Evolutionary conservation across 2,888 invertebrate species (phyloP).

Genomic region (Lampropteryx suffumata): DNA sequence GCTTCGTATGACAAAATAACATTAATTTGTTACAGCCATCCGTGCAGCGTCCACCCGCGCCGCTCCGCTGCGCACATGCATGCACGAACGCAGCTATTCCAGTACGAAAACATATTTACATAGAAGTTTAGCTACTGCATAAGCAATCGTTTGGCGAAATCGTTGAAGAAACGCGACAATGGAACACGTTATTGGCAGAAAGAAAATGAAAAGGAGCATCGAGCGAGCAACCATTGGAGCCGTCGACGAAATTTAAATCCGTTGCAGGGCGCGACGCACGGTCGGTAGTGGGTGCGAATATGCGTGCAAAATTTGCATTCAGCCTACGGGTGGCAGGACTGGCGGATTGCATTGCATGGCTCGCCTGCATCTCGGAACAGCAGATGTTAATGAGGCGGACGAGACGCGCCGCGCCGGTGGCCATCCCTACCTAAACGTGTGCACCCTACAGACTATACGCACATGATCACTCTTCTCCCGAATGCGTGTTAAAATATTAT

Average conservation of each 20-base stretch:
- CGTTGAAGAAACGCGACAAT: conserved; percentile 51
- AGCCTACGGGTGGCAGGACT: conserved; percentile 17
- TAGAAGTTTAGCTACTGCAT: conserved; percentile 60
- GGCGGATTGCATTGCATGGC: conserved; percentile 25
- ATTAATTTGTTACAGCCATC: conserved; percentile 61
- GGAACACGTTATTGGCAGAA: conserved; percentile 33
- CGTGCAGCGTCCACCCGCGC: conserved; percentile 46
- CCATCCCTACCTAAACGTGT: conserved; percentile 16
- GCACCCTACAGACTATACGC: conserved; percentile 6
- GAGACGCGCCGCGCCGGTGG: conserved; percentile 41
- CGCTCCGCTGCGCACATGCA: conserved; percentile 54
- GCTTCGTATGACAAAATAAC: conserved; percentile 73
- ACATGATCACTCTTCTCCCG: background rate
- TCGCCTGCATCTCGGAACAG: conserved; percentile 51
- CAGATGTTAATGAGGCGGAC: conserved; percentile 69
- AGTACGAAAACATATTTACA: conserved; percentile 60
- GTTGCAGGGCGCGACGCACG: conserved; percentile 50
- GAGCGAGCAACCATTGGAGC: conserved; percentile 23
- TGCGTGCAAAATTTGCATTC: conserved; percentile 65
- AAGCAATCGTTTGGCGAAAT: conserved; percentile 66
- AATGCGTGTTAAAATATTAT: conserved; percentile 4
- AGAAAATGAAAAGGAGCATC: conserved; percentile 22
- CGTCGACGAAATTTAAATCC: conserved; percentile 61
- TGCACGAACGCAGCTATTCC: conserved; percentile 61
- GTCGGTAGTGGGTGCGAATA: conserved; percentile 50